These are phyloP conservation scores for Nylanderia fulva DNA, from an alignment of 1,140 invertebrate species.

Conservation along the genomic window DNA sequence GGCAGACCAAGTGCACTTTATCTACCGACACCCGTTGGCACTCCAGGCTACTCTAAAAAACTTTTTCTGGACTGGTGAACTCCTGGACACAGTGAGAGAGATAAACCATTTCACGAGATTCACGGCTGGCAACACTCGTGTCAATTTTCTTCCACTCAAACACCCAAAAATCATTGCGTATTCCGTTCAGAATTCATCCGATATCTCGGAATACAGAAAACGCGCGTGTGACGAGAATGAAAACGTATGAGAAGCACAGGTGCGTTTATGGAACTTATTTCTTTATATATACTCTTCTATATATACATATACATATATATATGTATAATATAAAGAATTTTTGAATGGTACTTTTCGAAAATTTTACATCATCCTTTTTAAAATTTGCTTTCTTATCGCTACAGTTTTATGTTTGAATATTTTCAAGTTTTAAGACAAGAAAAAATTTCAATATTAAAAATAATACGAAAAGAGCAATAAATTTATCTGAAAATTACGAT, in stretches of 20 bases:
- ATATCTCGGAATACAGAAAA: conserved; percentile 6
- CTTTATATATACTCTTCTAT: background rate
- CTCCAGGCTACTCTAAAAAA: conserved; percentile 27
- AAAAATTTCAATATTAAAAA: background rate
- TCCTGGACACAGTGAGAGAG: background rate
- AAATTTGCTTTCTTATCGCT: background rate
- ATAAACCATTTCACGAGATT: conserved; percentile 30
- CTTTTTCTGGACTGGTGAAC: conserved; percentile 8
- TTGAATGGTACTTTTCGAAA: background rate
- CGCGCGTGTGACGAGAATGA: conserved; percentile 9
- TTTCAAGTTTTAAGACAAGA: background rate
- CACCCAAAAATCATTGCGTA: conserved; percentile 24
- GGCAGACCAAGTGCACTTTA: conserved; percentile 33
- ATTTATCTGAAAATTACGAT: background rate
- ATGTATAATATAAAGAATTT: background rate
- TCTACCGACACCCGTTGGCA: background rate
- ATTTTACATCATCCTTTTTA: background rate
- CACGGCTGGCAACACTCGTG: background rate
- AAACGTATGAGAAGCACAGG: background rate
- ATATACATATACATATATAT: no score
- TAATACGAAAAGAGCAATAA: background rate
- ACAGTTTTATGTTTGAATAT: background rate
- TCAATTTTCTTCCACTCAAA: conserved; percentile 25
- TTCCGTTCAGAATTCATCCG: conserved; percentile 3
- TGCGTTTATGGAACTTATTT: conserved; percentile 1